A percentile compares a stretch with the other conserved stretches of the same genome.
phyloP scores from a whole-genome alignment of 2,797 vertebrate species.

The Platyrinchus mystaceus region DNA sequence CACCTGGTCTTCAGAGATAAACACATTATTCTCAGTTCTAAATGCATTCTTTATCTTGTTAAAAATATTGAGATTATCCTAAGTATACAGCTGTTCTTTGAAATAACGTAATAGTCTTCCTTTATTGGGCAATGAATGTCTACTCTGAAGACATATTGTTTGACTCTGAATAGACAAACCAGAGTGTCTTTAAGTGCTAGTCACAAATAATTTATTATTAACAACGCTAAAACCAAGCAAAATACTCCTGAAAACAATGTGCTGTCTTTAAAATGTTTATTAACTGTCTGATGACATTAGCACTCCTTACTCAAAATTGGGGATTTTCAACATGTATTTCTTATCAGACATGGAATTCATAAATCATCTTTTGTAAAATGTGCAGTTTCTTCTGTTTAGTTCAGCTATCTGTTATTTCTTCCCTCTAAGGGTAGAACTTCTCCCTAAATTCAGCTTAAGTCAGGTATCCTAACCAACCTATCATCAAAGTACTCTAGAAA shows the following conservation, averaged over 20 bases:
- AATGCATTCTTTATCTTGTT: not conserved
- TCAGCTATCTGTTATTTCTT: not conserved
- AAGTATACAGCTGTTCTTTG: not conserved
- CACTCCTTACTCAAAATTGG: not conserved
- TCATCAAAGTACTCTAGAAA: not conserved
- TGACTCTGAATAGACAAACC: not conserved
- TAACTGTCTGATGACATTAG: not conserved
- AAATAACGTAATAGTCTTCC: not conserved
- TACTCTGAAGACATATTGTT: not conserved
- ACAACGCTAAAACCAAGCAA: not conserved
- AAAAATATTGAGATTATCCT: not conserved
- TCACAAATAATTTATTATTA: not conserved
- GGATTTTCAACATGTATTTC: not conserved
- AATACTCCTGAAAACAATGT: not conserved
- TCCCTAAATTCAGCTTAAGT: not conserved
- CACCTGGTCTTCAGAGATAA: not conserved
- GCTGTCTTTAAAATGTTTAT: not conserved
- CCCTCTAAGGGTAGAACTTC: not conserved
- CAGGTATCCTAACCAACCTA: not conserved
- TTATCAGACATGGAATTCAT: not conserved
- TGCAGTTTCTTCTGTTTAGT: not conserved
- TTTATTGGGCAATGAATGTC: not conserved
- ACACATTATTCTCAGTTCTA: not conserved
- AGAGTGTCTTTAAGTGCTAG: not conserved
- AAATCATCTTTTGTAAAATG: not conserved